phyloP scores from a whole-genome alignment of 1,140 invertebrate species.

The Diprion similis region DNA sequence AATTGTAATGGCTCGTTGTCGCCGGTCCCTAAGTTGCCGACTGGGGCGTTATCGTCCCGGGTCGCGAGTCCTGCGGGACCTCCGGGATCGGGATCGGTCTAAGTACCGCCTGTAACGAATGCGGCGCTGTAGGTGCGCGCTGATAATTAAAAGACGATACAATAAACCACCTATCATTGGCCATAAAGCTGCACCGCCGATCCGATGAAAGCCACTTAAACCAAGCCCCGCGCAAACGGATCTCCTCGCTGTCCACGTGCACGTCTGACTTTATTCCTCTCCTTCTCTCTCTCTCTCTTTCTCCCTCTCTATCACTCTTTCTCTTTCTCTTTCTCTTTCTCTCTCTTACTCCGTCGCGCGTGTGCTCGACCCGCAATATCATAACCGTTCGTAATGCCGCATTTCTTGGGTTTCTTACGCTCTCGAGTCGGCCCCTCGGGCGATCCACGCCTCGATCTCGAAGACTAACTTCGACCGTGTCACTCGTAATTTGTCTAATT shows the following conservation, averaged over 20 bases:
- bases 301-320: not conserved
- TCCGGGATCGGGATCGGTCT: not conserved
- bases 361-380: slow-evolving; percentile 22
- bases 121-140: slow-evolving; percentile 59
- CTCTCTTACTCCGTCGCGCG: slow-evolving; percentile 9
- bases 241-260: not conserved
- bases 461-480: no score
- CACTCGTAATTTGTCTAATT: no score
- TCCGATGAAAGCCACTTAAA: not conserved
- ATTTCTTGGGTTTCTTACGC: not conserved
- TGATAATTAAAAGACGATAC: slow-evolving; percentile 65
- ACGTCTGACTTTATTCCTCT: not conserved
- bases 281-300: not conserved
- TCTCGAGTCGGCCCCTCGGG: no score
- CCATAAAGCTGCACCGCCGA: slow-evolving; percentile 53
- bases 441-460: no score
- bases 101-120: slow-evolving; percentile 52
- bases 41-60: not conserved
- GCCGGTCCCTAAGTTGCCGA: not conserved
- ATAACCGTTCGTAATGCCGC: not conserved
- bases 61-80: not conserved
- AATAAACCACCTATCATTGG: slow-evolving; percentile 62
- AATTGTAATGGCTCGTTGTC: slow-evolving; percentile 29
- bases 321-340: not conserved
- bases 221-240: not conserved